Base-by-base conservation (phyloP, 1,140 invertebrate genomes). In the Euura saliciscinereae region DNA sequence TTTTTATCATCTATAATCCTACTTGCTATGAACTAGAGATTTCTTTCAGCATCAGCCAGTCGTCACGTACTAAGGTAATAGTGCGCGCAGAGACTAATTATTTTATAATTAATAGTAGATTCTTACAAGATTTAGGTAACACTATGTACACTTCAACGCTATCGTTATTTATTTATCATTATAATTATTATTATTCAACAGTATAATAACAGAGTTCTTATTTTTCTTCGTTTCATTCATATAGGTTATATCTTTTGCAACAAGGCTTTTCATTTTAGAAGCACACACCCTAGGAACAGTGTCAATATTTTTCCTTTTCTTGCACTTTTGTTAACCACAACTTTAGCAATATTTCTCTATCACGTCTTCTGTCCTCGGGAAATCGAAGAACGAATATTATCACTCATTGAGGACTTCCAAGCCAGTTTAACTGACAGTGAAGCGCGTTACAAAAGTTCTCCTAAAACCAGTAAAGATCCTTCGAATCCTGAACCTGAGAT, bases 391-490 rank as follows among this genome's bases (percentile, higher is more conserved):
- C 28, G 28, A 28, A 28, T 28, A 28, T 28, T 28, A 28, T 28
- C 28, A 28, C 28, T 28, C 28, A 28, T 28, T 28, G 28, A 28
- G 28, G 28, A 28, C 28, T 28, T 28, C 28, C 28, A 28, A 28
- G 28, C 28, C 28, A 28, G 28, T 28, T 28, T 28, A 28, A 28
- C 28, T 28, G 28, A 28, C 28, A 28, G 1, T 28, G 28, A 8
- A 4, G 8, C 66, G 66, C 42, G 11, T 44, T 28, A 13, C 43
- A 28, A 13, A 42, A 73, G 78, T 66, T 78, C 59, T 79, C 78
- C 79, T 82, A 84, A 76, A 82, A 84, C 82, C 82, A 84, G 72
- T 82, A 84, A 42, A 84, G 79, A 74, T 84, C 82, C 73, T 84
- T 84, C 75, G 82, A 82, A 75, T 84, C 82, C 73, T 84, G 82